These are phyloP conservation scores for Desmophyllum pertusum DNA, from an alignment of 92 coral and sea anemone species.

Conservation along the genomic window DNA sequence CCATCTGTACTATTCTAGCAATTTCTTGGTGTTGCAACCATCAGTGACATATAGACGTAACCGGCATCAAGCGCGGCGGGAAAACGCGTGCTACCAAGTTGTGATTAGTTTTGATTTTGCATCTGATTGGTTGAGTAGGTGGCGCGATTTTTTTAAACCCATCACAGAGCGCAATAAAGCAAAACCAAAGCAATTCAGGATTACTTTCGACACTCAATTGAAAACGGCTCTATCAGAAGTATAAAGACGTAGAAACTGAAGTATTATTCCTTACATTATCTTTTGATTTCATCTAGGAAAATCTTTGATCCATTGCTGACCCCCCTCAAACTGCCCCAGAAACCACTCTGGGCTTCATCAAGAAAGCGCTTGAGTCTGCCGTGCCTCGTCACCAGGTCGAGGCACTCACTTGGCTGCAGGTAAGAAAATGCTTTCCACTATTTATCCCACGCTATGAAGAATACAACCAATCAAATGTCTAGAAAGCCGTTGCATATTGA, in stretches of 20 bases:
- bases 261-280: not conserved
- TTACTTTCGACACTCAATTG: too few relatives aligned
- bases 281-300: conserved; percentile 55
- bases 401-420: conserved; percentile 98
- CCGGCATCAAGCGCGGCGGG: too few relatives aligned
- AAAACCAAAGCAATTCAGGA: too few relatives aligned
- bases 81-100: too few relatives aligned
- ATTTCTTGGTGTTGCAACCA: too few relatives aligned
- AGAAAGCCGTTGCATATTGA: not conserved
- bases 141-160: too few relatives aligned
- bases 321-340: conserved; percentile 85
- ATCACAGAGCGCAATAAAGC: too few relatives aligned
- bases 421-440: conserved; percentile 4
- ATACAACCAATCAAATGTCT: not conserved
- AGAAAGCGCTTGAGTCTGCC: conserved; percentile 84
- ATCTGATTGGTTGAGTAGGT: too few relatives aligned
- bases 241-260: too few relatives aligned
- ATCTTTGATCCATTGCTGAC: conserved; percentile 92
- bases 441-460: not conserved
- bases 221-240: not conserved
- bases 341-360: conserved; percentile 83
- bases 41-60: too few relatives aligned
- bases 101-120: too few relatives aligned
- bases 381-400: conserved; percentile 78
- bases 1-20: too few relatives aligned